Conservation (phyloP, 2,888 invertebrate genomes). For the Hirudinaria manillensis region DNA sequence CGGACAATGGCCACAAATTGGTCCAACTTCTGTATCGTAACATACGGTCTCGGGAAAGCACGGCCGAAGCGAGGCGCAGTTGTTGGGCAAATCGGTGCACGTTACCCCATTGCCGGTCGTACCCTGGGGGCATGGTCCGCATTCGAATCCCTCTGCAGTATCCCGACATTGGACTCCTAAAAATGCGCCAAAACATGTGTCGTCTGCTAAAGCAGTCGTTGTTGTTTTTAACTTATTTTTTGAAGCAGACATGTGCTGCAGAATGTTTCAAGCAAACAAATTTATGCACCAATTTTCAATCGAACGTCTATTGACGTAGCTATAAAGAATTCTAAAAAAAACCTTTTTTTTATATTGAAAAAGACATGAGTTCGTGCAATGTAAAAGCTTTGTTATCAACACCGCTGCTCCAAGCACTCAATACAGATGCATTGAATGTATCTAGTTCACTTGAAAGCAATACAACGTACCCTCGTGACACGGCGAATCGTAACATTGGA, state of each 20-base stretch:
- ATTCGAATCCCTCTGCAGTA: constrained; percentile 49
- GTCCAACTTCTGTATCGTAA: constrained; percentile 42
- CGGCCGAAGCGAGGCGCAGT: constrained; percentile 53
- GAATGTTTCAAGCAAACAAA: no score
- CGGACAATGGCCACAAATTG: constrained; percentile 69
- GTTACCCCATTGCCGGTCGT: constrained; percentile 66
- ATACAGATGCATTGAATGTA: no score
- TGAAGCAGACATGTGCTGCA: no score
- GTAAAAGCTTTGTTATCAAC: no score
- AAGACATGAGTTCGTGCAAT: no score
- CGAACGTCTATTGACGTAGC: neutral
- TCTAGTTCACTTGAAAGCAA: no score
- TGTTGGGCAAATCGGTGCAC: constrained; percentile 29
- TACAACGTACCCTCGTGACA: constrained; percentile 35
- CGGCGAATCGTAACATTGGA: constrained; percentile 34
- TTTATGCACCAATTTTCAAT: no score
- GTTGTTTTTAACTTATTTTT: no score
- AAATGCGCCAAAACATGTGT: no score
- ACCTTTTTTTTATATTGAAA: neutral
- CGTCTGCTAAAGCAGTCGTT: no score
- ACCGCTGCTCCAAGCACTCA: no score
- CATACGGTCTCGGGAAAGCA: constrained; percentile 62
- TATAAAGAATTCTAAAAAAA: neutral
- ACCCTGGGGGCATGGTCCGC: constrained; percentile 70
- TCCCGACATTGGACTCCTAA: constrained; percentile 9